Evolutionary conservation across 2,113 vertebrate species (phyloP).

Genomic region (Mandrillus leucophaeus): DNA sequence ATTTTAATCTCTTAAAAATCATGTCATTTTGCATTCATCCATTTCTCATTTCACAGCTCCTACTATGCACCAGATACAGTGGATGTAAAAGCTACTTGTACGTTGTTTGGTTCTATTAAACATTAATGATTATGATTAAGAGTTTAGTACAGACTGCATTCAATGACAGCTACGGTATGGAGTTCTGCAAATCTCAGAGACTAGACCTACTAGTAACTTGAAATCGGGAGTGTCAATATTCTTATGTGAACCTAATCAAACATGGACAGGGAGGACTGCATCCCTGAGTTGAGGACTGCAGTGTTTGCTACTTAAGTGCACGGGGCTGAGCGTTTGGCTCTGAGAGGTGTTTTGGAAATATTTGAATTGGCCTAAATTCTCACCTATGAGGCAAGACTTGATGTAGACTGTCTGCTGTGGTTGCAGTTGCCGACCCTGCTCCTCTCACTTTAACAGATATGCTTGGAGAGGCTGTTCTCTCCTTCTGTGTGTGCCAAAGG

Average conservation of each 20-base stretch:
- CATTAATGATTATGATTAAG: background rate
- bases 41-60: background rate
- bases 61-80: background rate
- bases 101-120: background rate
- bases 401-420: constrained; percentile 34
- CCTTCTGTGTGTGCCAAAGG: background rate
- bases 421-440: constrained; percentile 50
- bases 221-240: background rate
- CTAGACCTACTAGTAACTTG: background rate
- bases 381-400: background rate
- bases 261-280: background rate
- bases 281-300: background rate
- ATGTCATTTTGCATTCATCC: background rate
- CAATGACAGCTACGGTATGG: too few species aligned
- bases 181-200: background rate
- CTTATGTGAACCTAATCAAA: background rate
- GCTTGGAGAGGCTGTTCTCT: background rate
- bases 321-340: background rate
- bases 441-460: constrained; percentile 4
- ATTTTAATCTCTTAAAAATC: background rate
- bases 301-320: background rate
- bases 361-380: constrained; percentile 50
- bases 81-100: background rate
- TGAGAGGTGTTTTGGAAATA: constrained; percentile 54
- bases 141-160: background rate